Evolutionary conservation across 2,113 vertebrate genomes (phyloP), one percentile per base, ranked within the genome.

Genomic region (Pollachius pollachius): DNA sequence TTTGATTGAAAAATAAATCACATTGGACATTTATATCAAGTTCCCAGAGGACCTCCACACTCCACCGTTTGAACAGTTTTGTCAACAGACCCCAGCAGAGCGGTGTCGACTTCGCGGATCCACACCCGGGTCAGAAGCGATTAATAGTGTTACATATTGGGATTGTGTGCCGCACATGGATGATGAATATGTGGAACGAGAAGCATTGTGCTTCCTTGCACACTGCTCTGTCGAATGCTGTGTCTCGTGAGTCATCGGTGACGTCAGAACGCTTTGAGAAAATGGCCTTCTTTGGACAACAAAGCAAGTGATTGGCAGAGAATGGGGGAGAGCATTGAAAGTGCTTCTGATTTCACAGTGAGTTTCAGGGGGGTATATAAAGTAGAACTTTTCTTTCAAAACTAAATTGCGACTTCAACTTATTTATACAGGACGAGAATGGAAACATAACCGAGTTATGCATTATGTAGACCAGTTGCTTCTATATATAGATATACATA

Each of bases 221-320:
- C n/a, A 61, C 41, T 61, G 68, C 48, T 56, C 6, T 71, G 18
- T 56, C 9, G 73, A 58, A 72, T 34, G 63, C 27, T 19, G n/a
- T 37, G 69, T 74, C 69, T 70, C 66, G 62, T 77, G 79, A 85
- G 78, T 85, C 83, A 87, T 80, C 71, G 77, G 74, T 68, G 66
- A 74, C 68, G 75, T 25, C 70, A n/a, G 73, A 81, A 85, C 65
- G 5, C 66, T 74, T 61, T 68, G 77, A 52, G 60, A 15, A 12
- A 54, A 80, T 70, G 76, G 71, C 82, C 81, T 85, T 76, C 74
- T 68, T 66, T 73, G 19, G 64, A 70, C 64, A 78, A 82, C 72
- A 78, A 80, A 76, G 71, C 78, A 72, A 68, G 61, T 23, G 62
- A 83, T 81, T 85, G 58, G 78, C 71, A 75, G n/a, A 85, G 57